These are phyloP conservation scores for Xestoiulus laeticollis DNA, from an alignment of 2,888 invertebrate genomes.

Conservation along the genomic window DNA sequence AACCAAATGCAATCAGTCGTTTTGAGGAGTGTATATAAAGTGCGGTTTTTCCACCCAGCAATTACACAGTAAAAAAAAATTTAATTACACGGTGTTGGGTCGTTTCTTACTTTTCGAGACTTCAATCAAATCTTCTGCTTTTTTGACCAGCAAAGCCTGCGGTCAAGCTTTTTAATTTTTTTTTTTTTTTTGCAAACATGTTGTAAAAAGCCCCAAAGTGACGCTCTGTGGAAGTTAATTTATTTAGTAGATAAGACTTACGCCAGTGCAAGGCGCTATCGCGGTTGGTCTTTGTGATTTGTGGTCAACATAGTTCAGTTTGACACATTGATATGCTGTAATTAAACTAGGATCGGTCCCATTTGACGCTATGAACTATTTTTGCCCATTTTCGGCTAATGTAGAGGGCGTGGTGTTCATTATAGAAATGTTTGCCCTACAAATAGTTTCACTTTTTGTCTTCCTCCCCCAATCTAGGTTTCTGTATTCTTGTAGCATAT, in stretches of 20 bases:
- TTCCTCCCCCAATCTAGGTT: background rate
- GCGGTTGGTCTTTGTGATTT: slow-evolving; percentile 31
- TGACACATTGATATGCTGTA: slow-evolving; percentile 39
- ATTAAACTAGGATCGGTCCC: slow-evolving; percentile 6
- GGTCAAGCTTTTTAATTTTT: background rate
- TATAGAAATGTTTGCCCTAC: background rate
- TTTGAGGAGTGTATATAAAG: slow-evolving; percentile 19
- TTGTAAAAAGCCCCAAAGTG: slow-evolving; percentile 39
- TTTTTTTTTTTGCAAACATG: background rate
- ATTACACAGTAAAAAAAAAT: background rate
- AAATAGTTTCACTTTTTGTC: too few relatives aligned
- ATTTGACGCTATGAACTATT: slow-evolving; percentile 1
- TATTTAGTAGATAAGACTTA: background rate
- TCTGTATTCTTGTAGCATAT: background rate
- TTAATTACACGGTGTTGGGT: slow-evolving; percentile 23
- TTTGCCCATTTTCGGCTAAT: slow-evolving; percentile 29
- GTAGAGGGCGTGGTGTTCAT: background rate
- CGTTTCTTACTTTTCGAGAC: background rate
- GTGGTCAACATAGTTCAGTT: background rate
- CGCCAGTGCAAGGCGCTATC: background rate
- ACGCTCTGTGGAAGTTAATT: slow-evolving; percentile 14
- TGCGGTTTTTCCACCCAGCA: slow-evolving; percentile 4
- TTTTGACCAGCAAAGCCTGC: background rate
- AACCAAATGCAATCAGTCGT: background rate
- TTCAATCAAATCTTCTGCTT: background rate